Evolutionary conservation across 2,797 vertebrate species (phyloP), one percentile per base, ranked within the genome.

Genomic region (Acanthis flammea): DNA sequence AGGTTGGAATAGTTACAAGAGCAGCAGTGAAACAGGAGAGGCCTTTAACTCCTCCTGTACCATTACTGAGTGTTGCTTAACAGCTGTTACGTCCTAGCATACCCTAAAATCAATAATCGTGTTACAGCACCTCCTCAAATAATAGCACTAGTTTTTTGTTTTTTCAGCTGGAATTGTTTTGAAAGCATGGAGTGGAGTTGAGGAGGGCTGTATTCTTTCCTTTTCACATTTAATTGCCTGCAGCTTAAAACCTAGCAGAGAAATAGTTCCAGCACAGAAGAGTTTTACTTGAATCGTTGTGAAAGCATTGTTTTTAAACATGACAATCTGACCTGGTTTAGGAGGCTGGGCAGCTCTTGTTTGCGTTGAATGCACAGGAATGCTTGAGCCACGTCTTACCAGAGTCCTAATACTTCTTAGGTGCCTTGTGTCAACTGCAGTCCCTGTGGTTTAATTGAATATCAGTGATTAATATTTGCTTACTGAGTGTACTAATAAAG

Each of bases 21-120:
- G 30, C 42, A 88, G 70, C 51, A 60, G 15, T 30, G 35, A 82
- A 82, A 79, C 18, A 60, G 39, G 57, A 92, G 78, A 68, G 65
- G 35, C 33, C 15, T 71, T 0, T 54, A 77, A 71, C 41, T 77
- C 39, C 50, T 71, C 53, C 44, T 86, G 35, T 66, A 25, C 65
- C 39, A 24, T 89, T 65, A 33, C 39, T 12, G 10, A 44, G n/a
- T 71, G 65, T 91, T 91, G 57, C 85, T 91, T 65, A 94, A 86
- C 70, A 91, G 82, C 90, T 87, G 19, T 58, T 86, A 13, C 0
- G 0, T 42, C 84, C 57, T n/a, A 28, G 42, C 19, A 88, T 71
- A 61, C 28, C 33, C 42, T 68, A 2, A 77, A 94, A 88, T 74
- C 75, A 33, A 35, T 92, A 67, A 42, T 35, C 13, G 5, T 73